These are phyloP conservation scores for Drosophila kanapiae DNA, from an alignment of 1,140 invertebrate species.

Conservation along the genomic window DNA sequence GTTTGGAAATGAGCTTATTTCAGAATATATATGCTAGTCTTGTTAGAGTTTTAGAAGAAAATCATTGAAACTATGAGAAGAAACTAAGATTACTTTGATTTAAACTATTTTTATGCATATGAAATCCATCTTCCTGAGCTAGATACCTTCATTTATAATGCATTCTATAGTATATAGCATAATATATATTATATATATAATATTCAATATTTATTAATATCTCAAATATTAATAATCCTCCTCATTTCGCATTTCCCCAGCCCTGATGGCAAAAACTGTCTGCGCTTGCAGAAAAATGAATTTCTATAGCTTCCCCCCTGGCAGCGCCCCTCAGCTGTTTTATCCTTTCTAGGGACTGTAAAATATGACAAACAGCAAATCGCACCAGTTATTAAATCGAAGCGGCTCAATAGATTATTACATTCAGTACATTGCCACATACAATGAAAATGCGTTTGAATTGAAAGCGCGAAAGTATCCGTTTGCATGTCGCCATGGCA, in stretches of 20 bases:
- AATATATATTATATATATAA: not conserved
- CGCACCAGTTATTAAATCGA: slow-evolving; percentile 76
- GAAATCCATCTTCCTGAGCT: no score
- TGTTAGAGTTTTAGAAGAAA: no score
- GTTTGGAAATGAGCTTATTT: no score
- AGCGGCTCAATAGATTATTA: slow-evolving; percentile 78
- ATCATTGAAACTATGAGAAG: no score
- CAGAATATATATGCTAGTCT: no score
- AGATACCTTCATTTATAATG: no score
- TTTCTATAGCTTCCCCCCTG: slow-evolving; percentile 10
- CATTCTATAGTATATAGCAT: no score
- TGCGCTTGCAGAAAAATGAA: slow-evolving; percentile 50
- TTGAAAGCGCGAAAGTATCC: slow-evolving; percentile 11
- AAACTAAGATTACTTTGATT: no score
- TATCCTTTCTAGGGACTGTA: slow-evolving; percentile 33
- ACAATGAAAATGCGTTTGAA: slow-evolving; percentile 19
- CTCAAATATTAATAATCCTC: not conserved
- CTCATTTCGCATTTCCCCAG: not conserved
- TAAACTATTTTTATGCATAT: no score
- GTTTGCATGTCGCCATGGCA: slow-evolving; percentile 25
- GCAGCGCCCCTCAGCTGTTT: not conserved
- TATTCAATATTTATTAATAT: not conserved
- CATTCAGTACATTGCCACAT: slow-evolving; percentile 62
- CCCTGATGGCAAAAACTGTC: slow-evolving; percentile 33
- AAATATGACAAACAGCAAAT: slow-evolving; percentile 79